Conservation (phyloP, 2,888 invertebrate genomes). For the Leucophenga maculata region DNA sequence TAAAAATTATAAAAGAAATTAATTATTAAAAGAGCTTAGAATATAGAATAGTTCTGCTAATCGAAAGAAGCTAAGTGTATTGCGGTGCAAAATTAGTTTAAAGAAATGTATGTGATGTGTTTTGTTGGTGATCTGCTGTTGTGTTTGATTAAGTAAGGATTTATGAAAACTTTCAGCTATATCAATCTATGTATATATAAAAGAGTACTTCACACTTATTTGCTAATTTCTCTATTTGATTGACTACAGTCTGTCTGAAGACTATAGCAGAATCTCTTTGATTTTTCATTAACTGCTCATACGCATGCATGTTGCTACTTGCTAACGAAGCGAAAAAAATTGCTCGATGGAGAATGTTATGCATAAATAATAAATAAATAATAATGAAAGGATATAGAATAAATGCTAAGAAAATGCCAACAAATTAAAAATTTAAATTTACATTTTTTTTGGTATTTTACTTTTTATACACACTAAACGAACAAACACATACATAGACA, state of each 20-base stretch:
- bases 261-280: no score
- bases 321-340: conserved; percentile 70
- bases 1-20: conserved; percentile 8
- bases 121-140: background rate
- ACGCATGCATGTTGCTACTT: background rate
- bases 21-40: conserved; percentile 19
- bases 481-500: background rate
- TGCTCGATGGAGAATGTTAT: conserved; percentile 59
- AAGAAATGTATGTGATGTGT: background rate
- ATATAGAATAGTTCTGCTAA: conserved; percentile 26
- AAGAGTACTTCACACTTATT: no score
- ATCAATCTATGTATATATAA: no score
- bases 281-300: no score
- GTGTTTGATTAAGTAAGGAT: no score
- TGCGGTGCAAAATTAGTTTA: conserved; percentile 31
- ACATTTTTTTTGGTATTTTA: background rate
- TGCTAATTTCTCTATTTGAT: no score
- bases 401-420: background rate
- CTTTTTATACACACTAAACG: background rate
- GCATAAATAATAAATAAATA: background rate
- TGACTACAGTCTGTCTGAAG: no score
- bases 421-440: background rate
- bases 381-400: background rate
- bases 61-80: conserved; percentile 35
- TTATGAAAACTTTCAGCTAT: no score